A percentile compares a stretch with the other conserved stretches of the same genome.
Conservation (phyloP, 2,113 vertebrate species). For the Psammodynastes pulverulentus region DNA sequence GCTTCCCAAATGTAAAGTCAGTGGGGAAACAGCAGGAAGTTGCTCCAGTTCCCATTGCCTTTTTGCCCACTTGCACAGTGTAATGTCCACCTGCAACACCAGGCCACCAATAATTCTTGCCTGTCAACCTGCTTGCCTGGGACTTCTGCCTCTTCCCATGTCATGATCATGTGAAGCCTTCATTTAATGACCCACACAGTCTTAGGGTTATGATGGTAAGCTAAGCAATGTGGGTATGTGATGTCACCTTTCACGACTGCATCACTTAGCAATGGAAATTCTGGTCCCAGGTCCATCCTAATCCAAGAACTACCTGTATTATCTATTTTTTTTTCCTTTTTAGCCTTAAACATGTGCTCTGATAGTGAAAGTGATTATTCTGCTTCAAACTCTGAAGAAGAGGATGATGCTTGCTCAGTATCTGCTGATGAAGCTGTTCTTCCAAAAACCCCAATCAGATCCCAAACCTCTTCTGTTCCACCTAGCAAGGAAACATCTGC, state of each 20-base stretch:
- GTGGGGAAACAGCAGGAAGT: not conserved
- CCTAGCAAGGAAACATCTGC: slow-evolving; percentile 70
- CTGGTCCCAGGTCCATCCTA: not conserved
- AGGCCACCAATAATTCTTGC: not conserved
- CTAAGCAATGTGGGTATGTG: not conserved
- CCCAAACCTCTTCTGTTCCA: slow-evolving; percentile 42
- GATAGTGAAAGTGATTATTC: slow-evolving; percentile 89
- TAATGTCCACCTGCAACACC: not conserved
- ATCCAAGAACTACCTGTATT: not conserved
- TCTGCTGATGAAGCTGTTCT: slow-evolving; percentile 8
- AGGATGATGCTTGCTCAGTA: slow-evolving; percentile 61
- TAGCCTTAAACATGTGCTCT: slow-evolving; percentile 74
- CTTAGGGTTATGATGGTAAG: not conserved
- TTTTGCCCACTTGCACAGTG: not conserved
- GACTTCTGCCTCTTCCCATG: not conserved
- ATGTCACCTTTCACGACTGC: not conserved
- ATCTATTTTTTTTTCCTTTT: slow-evolving; percentile 31
- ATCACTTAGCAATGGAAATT: not conserved
- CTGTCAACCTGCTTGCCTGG: not conserved
- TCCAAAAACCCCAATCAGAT: slow-evolving; percentile 65
- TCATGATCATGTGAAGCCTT: not conserved
- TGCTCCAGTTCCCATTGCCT: not conserved
- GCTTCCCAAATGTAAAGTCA: not conserved
- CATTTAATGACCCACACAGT: not conserved
- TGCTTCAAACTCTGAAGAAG: slow-evolving; percentile 80